Conservation (phyloP, 2,888 invertebrate genomes). For the Pristionchus exspectatus region DNA sequence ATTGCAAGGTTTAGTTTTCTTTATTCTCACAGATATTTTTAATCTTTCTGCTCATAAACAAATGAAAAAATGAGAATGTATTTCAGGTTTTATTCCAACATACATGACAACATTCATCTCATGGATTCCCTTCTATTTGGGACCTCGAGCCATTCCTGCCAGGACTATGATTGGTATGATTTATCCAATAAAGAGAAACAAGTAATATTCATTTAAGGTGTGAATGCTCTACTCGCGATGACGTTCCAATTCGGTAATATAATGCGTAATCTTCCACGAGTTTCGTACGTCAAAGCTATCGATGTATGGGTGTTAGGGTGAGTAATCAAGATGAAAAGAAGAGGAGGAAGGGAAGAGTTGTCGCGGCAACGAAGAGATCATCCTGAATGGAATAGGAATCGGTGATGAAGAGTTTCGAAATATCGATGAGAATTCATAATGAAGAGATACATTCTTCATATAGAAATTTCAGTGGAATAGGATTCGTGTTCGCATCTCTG, state of each 20-base stretch:
- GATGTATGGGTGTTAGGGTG: slow-evolving; percentile 76
- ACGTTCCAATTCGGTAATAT: slow-evolving; percentile 79
- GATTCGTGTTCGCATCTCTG: slow-evolving; percentile 77
- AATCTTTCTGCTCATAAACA: too few species aligned
- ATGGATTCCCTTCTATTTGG: slow-evolving; percentile 78
- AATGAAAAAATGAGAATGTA: neutral
- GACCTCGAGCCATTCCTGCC: slow-evolving; percentile 77
- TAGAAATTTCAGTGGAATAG: slow-evolving; percentile 70
- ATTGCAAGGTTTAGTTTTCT: slow-evolving; percentile 69
- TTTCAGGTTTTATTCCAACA: slow-evolving; percentile 76
- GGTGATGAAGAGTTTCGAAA: neutral
- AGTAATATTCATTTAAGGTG: slow-evolving; percentile 59
- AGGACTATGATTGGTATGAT: slow-evolving; percentile 76
- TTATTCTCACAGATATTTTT: too few species aligned
- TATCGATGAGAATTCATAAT: neutral
- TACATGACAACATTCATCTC: slow-evolving; percentile 78
- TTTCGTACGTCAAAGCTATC: slow-evolving; percentile 77
- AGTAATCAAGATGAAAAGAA: neutral
- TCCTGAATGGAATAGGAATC: neutral
- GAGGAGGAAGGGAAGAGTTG: neutral
- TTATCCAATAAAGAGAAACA: neutral
- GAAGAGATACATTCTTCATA: neutral
- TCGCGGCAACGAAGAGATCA: neutral
- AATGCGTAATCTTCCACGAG: slow-evolving; percentile 76
- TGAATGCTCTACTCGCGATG: slow-evolving; percentile 78